Percentiles rank a stretch among this genome's conserved stretches.
Evolutionary conservation across 2,888 invertebrate species (phyloP).

Genomic region (Hydroisotoma schaefferi): DNA sequence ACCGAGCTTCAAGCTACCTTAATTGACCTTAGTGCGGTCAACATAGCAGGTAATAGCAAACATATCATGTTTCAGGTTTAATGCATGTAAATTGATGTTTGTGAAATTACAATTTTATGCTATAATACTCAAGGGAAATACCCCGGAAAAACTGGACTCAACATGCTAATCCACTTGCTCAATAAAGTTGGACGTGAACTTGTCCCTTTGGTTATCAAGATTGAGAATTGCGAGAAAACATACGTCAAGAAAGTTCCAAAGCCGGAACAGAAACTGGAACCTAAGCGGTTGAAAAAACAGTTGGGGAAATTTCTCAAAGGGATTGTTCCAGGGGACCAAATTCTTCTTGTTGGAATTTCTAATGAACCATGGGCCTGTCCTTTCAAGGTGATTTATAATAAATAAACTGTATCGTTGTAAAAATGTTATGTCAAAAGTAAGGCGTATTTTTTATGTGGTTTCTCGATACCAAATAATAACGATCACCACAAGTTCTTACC

Average conservation of each 20-base stretch:
- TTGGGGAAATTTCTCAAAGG: conserved; percentile 86
- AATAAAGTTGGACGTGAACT: conserved; percentile 78
- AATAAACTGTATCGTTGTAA: no score
- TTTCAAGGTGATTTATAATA: conserved; percentile 39
- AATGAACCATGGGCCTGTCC: conserved; percentile 67
- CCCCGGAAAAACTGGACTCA: conserved; percentile 88
- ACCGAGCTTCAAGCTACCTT: conserved; percentile 84
- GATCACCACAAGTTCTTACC: no score
- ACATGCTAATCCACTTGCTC: conserved; percentile 89
- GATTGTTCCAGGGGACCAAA: conserved; percentile 76
- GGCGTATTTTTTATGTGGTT: no score
- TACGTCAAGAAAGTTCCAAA: conserved; percentile 86
- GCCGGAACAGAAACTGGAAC: conserved; percentile 85
- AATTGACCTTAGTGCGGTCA: conserved; percentile 85
- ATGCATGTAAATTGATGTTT: no score
- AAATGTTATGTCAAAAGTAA: no score
- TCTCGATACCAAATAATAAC: no score
- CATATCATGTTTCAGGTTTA: neutral
- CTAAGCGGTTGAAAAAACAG: conserved; percentile 89
- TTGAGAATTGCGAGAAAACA: conserved; percentile 82
- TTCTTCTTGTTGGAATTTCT: conserved; percentile 78
- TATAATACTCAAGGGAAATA: conserved; percentile 76
- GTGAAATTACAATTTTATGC: no score
- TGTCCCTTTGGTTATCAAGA: conserved; percentile 86
- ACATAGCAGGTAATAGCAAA: conserved; percentile 75